phyloP scores from a whole-genome alignment of 2,888 invertebrate genomes.

The Ophion ellenae region DNA sequence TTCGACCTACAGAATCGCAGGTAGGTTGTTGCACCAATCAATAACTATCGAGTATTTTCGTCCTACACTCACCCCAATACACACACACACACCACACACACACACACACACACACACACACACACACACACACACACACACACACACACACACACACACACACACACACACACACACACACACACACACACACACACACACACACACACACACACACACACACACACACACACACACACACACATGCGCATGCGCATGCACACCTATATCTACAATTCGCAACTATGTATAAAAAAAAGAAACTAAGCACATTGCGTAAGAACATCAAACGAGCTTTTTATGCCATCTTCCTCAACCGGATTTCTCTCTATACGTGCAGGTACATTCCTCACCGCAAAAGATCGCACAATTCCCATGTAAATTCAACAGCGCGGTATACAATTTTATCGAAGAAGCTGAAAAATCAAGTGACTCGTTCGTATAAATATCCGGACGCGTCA shows the following conservation, averaged over 20 bases:
- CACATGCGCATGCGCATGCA: too few relatives aligned
- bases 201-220: not conserved
- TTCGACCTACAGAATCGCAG: slow-evolving; percentile 86
- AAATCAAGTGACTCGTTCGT: not conserved
- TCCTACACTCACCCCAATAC: slow-evolving; percentile 14
- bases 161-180: not conserved
- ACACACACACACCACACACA: not conserved
- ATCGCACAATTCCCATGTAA: slow-evolving; percentile 39
- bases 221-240: not conserved
- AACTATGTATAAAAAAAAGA: slow-evolving; percentile 5
- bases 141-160: not conserved
- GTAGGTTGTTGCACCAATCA: slow-evolving; percentile 83
- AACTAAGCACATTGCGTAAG: slow-evolving; percentile 30
- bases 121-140: not conserved
- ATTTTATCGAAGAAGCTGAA: not conserved
- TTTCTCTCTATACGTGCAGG: not conserved
- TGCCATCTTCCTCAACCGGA: slow-evolving; percentile 34
- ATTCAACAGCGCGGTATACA: not conserved
- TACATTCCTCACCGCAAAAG: slow-evolving; percentile 22
- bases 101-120: not conserved
- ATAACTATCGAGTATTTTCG: not conserved
- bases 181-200: not conserved
- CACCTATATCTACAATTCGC: not conserved
- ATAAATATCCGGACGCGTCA: not conserved
- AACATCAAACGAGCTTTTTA: slow-evolving; percentile 28